phyloP scores from a whole-genome alignment of 2,888 invertebrate species.

The Neoitamus cyanurus region DNA sequence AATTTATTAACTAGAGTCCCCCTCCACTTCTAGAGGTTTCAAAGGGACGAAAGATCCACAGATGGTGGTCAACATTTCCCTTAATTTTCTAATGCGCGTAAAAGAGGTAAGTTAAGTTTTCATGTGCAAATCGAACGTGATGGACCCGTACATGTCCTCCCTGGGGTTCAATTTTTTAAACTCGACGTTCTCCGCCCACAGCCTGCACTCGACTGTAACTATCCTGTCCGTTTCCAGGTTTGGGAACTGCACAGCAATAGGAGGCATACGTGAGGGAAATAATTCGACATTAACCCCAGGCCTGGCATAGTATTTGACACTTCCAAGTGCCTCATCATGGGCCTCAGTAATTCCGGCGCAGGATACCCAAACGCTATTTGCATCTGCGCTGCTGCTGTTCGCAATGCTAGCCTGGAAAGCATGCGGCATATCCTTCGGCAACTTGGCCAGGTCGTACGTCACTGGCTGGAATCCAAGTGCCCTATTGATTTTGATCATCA shows the following conservation, averaged over 20 bases:
- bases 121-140: background rate
- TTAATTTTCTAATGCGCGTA: too few relatives aligned
- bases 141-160: background rate
- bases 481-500: background rate
- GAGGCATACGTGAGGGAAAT: background rate
- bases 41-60: background rate
- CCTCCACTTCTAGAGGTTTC: too few relatives aligned
- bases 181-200: background rate
- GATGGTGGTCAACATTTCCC: background rate
- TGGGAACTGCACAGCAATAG: conserved; percentile 19
- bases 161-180: background rate
- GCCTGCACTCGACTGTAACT: conserved; percentile 6
- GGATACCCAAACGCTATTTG: background rate
- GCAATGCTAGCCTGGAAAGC: background rate
- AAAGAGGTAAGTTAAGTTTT: background rate
- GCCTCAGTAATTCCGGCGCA: background rate
- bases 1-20: background rate
- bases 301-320: background rate
- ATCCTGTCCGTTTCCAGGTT: background rate
- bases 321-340: background rate
- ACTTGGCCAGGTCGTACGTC: background rate
- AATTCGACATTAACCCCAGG: background rate
- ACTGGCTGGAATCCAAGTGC: background rate
- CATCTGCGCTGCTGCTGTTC: background rate
- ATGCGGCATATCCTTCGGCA: background rate